Evolutionary conservation across 2,113 vertebrate genomes (phyloP).

Genomic region (Oreotrochilus melanogaster): DNA sequence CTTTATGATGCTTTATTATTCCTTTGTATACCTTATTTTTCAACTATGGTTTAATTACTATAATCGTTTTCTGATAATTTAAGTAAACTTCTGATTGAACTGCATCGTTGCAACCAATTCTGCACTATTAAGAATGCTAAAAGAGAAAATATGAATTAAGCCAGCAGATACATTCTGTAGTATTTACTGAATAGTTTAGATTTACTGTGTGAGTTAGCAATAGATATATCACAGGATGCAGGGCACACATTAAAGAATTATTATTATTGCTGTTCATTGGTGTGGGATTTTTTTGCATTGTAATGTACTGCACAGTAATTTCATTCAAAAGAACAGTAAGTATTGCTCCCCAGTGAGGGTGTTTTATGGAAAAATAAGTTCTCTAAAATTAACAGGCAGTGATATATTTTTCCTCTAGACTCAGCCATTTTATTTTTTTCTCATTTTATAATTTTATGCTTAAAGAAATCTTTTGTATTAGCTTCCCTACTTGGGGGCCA

Average conservation of each 20-base stretch:
- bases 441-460: constrained; percentile 11
- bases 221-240: constrained; percentile 32
- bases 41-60: neutral
- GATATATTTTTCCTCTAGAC: constrained; percentile 36
- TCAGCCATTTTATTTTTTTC: constrained; percentile 5
- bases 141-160: constrained; percentile 10
- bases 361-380: constrained; percentile 40
- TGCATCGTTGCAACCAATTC: neutral
- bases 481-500: neutral
- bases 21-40: neutral
- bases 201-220: constrained; percentile 38
- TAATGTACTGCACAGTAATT: constrained; percentile 25
- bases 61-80: neutral
- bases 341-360: neutral
- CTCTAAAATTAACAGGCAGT: constrained; percentile 36
- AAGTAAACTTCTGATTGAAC: neutral
- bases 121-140: constrained; percentile 10
- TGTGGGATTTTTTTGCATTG: constrained; percentile 12
- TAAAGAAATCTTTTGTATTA: constrained; percentile 38
- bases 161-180: neutral
- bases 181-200: constrained; percentile 38
- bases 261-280: constrained; percentile 67
- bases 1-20: neutral
- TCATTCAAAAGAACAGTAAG: constrained; percentile 56
- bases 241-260: constrained; percentile 45